Evolutionary conservation across 2,797 vertebrate genomes (phyloP), one percentile per base, ranked within the genome.

Genomic region (Echiichthys vipera): DNA sequence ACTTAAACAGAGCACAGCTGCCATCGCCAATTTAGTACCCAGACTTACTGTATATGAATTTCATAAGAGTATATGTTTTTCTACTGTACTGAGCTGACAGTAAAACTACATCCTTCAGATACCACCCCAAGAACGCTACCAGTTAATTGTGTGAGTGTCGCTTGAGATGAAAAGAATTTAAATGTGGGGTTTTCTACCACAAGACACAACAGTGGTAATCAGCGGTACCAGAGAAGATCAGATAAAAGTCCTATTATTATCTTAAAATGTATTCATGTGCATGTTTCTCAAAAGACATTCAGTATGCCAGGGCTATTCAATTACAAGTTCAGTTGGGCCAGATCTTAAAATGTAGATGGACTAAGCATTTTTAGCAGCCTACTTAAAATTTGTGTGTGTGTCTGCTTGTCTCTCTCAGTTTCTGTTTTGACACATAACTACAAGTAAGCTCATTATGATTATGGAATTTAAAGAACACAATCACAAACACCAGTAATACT

Each of bases 1-100:
- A 51, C 34, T 25, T 43, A 71, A 77, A 66, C 77, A 76, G 83
- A 87, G 73, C 77, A 40, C 74, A 51, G 18, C 66, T 58, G 29
- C 70, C 56, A 57, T 57, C 22, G 50, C n/a, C 53, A 24, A 47
- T 65, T 51, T 14, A 62, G 27, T 34, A 20, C 12, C 34, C 5
- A 36, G 1, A 43, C 18, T 24, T 14, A 5, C n/a, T 29, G 15
- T 12, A 7, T 13, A 22, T 66, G 27, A 32, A 29, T 40, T 53
- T 45, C 3, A 27, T 22, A 10, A 9, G 25, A 42, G 24, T 20
- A 18, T 37, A 39, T 46, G 30, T 47, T 39, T 71, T 2, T 1
- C 1, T 15, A 39, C 42, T 68, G 17, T 15, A 39, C 14, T 30
- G 36, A n/a, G 5, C 20, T 3, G 47, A 29, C n/a, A 49, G 20